These are phyloP conservation scores for Gonioctena quinquepunctata DNA, from an alignment of 1,140 invertebrate genomes.

Conservation along the genomic window DNA sequence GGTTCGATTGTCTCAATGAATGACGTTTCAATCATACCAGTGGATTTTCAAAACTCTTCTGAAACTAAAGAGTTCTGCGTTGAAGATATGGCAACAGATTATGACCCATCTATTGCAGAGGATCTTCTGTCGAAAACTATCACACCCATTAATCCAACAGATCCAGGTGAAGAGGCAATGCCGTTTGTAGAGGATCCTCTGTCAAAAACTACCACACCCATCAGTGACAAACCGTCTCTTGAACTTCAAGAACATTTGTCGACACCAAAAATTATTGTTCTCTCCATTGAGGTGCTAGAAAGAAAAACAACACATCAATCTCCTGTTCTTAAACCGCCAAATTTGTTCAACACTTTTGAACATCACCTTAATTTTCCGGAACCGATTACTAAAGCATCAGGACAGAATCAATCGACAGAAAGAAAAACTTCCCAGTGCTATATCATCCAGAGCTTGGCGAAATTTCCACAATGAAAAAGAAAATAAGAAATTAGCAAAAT, in stretches of 20 bases:
- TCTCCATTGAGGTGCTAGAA: too few relatives aligned
- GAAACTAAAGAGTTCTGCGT: too few relatives aligned
- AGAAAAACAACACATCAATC: too few relatives aligned
- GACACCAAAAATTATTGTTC: not conserved
- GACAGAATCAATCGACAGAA: too few relatives aligned
- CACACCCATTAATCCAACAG: not conserved
- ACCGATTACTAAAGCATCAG: not conserved
- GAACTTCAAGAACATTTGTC: not conserved
- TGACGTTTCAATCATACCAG: not conserved
- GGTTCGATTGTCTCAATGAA: not conserved
- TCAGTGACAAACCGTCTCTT: not conserved
- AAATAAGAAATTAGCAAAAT: not conserved
- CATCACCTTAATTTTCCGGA: not conserved
- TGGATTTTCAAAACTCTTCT: too few relatives aligned
- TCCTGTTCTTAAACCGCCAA: not conserved
- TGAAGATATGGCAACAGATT: too few relatives aligned
- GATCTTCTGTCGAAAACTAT: not conserved
- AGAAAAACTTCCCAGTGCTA: not conserved
- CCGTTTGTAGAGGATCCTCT: not conserved
- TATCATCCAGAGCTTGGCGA: not conserved
- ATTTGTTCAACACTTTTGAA: not conserved
- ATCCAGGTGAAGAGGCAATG: not conserved
- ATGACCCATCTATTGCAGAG: too few relatives aligned
- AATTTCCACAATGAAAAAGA: not conserved
- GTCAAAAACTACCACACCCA: not conserved